Conservation (phyloP, 2,888 invertebrate species). For the Andrena flavipes region DNA sequence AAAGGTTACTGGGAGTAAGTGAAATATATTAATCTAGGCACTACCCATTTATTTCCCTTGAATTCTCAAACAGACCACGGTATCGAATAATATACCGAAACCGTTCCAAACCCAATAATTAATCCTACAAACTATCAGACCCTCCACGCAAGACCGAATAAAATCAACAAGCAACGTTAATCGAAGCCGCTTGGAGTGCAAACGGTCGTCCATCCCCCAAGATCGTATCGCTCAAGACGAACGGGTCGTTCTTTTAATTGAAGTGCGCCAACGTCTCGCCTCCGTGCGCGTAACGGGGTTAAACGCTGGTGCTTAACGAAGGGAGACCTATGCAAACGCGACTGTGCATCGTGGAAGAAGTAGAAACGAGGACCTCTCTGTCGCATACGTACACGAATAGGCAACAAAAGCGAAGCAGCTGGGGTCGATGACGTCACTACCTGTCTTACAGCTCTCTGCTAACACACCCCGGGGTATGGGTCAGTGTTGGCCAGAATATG, state of each 20-base stretch:
- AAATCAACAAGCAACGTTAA: no score
- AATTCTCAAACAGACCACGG: no score
- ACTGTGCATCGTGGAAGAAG: neutral
- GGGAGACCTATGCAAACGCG: neutral
- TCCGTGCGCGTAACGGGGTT: neutral
- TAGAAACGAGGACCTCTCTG: neutral
- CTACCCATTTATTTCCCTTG: no score
- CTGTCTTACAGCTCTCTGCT: constrained; percentile 77
- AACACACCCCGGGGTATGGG: constrained; percentile 79
- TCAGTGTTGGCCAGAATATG: constrained; percentile 66
- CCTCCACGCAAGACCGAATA: no score
- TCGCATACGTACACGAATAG: neutral
- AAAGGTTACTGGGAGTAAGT: no score
- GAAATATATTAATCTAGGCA: no score
- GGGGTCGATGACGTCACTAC: constrained; percentile 80
- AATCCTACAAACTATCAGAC: no score
- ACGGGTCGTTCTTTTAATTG: neutral
- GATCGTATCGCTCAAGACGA: neutral
- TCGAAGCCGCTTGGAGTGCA: no score
- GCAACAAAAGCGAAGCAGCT: constrained; percentile 75
- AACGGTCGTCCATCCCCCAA: no score
- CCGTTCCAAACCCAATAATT: no score
- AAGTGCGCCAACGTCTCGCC: neutral
- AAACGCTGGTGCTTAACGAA: neutral
- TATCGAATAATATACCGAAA: no score